Evolutionary conservation across 2,888 invertebrate genomes (phyloP).

Genomic region (Myopa testacea): DNA sequence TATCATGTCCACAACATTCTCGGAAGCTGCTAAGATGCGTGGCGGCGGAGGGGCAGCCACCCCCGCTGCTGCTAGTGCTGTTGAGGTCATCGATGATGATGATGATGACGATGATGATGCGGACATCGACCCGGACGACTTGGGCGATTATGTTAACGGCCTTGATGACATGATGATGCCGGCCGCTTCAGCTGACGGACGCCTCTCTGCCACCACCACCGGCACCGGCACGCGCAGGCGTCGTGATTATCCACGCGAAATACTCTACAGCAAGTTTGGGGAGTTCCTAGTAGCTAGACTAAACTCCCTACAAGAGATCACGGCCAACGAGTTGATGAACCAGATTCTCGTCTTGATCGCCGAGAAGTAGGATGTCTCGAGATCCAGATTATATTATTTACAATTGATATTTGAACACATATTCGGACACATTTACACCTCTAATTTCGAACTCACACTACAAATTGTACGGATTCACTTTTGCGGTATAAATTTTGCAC

Average conservation of each 20-base stretch:
- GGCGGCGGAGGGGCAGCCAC: constrained; percentile 29
- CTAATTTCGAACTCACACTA: neutral
- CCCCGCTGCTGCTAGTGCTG: constrained; percentile 4
- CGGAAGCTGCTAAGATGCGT: constrained; percentile 13
- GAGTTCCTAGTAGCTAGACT: constrained; percentile 64
- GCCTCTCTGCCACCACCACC: constrained; percentile 30
- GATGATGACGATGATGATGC: constrained; percentile 55
- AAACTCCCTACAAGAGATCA: constrained; percentile 62
- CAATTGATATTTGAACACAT: neutral
- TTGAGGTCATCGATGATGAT: constrained; percentile 57
- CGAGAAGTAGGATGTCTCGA: constrained; percentile 54
- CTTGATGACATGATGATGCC: constrained; percentile 38
- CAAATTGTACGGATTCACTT: neutral
- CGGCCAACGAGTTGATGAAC: constrained; percentile 65
- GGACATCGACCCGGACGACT: constrained; percentile 36
- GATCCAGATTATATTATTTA: neutral
- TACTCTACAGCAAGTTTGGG: constrained; percentile 63
- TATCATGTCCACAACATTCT: constrained; percentile 1
- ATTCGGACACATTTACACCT: neutral
- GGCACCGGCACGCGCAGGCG: constrained; percentile 36
- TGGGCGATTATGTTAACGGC: constrained; percentile 48
- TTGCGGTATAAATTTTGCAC: neutral
- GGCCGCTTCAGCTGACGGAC: neutral
- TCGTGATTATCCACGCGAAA: constrained; percentile 57
- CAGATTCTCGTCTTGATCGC: constrained; percentile 63